Conservation (phyloP, 1,140 invertebrate species). For the Vanessa atalanta region DNA sequence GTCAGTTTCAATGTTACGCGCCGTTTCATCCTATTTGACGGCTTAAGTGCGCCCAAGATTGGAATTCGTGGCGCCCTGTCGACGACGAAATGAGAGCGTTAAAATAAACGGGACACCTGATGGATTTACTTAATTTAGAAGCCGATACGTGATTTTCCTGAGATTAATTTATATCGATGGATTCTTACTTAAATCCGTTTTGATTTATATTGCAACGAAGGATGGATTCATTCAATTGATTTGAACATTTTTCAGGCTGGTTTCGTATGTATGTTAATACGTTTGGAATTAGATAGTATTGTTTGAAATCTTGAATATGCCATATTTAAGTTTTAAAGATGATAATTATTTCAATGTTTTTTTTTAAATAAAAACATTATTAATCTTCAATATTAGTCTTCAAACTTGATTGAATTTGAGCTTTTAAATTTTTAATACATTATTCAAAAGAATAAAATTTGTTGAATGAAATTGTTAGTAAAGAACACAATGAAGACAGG, state of each 20-base stretch:
- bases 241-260: neutral
- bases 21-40: constrained; percentile 60
- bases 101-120: constrained; percentile 46
- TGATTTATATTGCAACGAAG: constrained; percentile 12
- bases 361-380: too few species aligned
- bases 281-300: neutral
- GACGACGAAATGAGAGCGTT: constrained; percentile 36
- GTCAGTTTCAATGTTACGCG: constrained; percentile 56
- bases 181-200: constrained; percentile 3
- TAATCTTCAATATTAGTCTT: too few species aligned
- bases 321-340: too few species aligned
- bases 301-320: neutral
- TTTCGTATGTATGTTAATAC: neutral
- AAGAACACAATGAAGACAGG: too few species aligned
- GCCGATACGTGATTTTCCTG: constrained; percentile 15
- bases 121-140: constrained; percentile 38
- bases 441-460: too few species aligned
- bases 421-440: too few species aligned
- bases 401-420: too few species aligned
- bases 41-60: constrained; percentile 59
- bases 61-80: constrained; percentile 41
- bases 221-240: neutral
- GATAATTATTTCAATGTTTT: too few species aligned
- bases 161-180: constrained; percentile 18
- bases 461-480: too few species aligned